Percentiles rank a stretch among this genome's conserved stretches.
These are phyloP conservation scores for Muntiacus muntjak DNA, from an alignment of 2,113 vertebrate genomes.

Conservation along the genomic window DNA sequence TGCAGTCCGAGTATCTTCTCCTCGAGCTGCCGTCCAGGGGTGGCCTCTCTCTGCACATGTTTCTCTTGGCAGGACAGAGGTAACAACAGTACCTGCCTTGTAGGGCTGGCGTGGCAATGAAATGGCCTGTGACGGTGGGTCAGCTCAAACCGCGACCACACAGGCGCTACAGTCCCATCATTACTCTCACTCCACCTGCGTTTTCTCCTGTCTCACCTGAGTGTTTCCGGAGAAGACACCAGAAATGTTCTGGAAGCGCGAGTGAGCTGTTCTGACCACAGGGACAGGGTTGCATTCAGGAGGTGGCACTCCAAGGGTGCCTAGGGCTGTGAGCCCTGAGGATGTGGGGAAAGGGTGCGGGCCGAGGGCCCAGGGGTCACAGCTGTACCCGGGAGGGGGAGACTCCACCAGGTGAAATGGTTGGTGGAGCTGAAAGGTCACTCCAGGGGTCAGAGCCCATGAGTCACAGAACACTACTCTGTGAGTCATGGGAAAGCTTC, in stretches of 20 bases:
- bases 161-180: neutral
- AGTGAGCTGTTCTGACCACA: neutral
- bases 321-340: neutral
- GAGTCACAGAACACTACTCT: neutral
- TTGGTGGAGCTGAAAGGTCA: neutral
- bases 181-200: neutral
- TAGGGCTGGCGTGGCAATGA: neutral
- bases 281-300: neutral
- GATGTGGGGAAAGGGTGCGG: neutral
- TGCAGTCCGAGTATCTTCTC: neutral
- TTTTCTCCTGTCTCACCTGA: neutral
- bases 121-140: neutral
- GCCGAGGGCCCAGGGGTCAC: neutral
- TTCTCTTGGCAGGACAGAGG: neutral
- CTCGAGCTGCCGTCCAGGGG: neutral
- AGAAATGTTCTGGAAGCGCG: neutral
- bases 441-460: neutral
- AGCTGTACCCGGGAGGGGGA: neutral
- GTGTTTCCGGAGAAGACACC: neutral
- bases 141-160: neutral
- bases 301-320: neutral
- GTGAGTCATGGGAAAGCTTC: neutral
- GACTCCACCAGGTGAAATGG: neutral
- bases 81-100: neutral
- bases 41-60: neutral